A percentile compares a stretch with the other conserved stretches of the same genome.
phyloP scores from a whole-genome alignment of 2,113 vertebrate genomes.

The Chaetodon auriga region DNA sequence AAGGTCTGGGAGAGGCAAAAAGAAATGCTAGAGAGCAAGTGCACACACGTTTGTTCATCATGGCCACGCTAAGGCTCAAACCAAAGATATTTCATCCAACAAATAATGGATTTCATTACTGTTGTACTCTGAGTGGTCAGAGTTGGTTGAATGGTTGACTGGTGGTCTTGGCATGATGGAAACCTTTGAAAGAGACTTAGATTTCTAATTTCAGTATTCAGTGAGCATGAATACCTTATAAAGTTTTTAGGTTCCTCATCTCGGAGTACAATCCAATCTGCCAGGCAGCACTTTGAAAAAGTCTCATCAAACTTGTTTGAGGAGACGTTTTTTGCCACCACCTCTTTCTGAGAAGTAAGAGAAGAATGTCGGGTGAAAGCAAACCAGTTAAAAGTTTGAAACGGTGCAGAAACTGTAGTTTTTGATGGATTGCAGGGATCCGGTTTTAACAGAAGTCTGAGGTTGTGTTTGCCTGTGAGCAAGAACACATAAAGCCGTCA shows the following conservation, averaged over 20 bases:
- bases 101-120: not conserved
- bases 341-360: not conserved
- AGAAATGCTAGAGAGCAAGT: not conserved
- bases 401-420: not conserved
- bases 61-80: not conserved
- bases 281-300: not conserved
- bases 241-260: constrained; percentile 7
- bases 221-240: constrained; percentile 9
- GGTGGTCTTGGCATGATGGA: not conserved
- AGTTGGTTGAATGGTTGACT: not conserved
- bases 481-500: constrained; percentile 24
- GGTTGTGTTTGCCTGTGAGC: constrained; percentile 15
- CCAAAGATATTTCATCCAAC: not conserved
- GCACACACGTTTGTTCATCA: not conserved
- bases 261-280: not conserved
- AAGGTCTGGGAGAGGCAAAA: not conserved
- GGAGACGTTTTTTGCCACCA: not conserved
- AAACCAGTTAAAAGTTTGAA: not conserved
- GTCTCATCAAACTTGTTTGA: not conserved
- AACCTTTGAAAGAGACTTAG: not conserved
- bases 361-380: not conserved
- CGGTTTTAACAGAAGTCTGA: not conserved
- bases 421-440: constrained; percentile 17
- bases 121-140: not conserved
- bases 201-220: constrained; percentile 26